Conservation (phyloP, 2,888 invertebrate species). For the Cephalotes varians region DNA sequence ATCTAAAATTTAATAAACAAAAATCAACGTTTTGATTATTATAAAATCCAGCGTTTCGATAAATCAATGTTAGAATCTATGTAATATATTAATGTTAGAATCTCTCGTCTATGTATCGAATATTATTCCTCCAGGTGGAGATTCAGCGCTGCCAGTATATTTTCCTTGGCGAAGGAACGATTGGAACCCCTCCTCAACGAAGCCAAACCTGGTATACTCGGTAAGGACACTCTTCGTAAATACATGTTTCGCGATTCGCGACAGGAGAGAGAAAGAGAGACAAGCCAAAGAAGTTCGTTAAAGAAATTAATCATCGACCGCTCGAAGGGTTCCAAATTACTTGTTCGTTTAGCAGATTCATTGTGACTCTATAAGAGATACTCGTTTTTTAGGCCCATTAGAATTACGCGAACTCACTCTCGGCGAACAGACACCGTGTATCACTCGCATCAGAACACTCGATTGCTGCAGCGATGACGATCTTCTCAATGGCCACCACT, state of each 20-base stretch:
- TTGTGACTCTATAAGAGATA: neutral
- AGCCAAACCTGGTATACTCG: constrained; percentile 86
- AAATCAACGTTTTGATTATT: neutral
- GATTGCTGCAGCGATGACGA: constrained; percentile 80
- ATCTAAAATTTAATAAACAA: neutral
- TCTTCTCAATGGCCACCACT: constrained; percentile 66
- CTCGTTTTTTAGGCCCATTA: constrained; percentile 83
- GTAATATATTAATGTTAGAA: neutral
- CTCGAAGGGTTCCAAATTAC: constrained; percentile 19
- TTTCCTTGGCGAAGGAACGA: constrained; percentile 86
- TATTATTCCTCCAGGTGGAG: constrained; percentile 80
- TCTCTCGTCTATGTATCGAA: neutral
- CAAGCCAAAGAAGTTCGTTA: neutral
- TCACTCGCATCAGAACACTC: constrained; percentile 82
- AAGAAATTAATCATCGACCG: constrained; percentile 26
- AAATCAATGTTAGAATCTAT: neutral
- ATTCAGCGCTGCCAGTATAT: constrained; percentile 85
- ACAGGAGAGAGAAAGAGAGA: neutral
- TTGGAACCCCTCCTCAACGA: constrained; percentile 86
- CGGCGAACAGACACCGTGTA: constrained; percentile 84
- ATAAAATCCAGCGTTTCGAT: neutral
- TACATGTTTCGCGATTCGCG: neutral
- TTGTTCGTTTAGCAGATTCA: constrained; percentile 18
- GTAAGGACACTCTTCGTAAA: constrained; percentile 76
- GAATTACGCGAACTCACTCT: constrained; percentile 86